Evolutionary conservation across 2,113 vertebrate species (phyloP), one percentile per base, ranked within the genome.

Genomic region (Mormoops blainvillei): DNA sequence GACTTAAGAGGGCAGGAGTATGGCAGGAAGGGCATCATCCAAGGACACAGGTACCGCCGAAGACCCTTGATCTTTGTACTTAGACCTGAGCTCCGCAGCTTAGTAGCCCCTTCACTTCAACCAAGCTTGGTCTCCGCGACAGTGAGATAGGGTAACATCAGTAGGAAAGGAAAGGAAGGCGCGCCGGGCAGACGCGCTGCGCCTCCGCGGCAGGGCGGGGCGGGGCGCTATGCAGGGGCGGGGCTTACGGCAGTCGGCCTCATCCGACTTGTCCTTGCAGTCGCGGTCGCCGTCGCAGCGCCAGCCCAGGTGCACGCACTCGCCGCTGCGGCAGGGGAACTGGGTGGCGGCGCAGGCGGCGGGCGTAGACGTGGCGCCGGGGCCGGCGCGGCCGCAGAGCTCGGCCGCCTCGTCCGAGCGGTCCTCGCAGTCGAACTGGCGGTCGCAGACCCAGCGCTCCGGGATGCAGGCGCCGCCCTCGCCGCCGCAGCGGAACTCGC

Each of bases 181-280:
- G 16, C 15, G 73, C 73, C 16, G 2, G 73, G 73, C 43, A 3
- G 19, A 43, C 24, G 5, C 24, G 31, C 3, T 2, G 33, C 16
- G 56, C 87, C 5, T 18, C n/a, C 12, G 45, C 74, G n/a, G n/a
- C n/a, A n/a, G n/a, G 1, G 86, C 14, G 11, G 86, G 83, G 43
- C 83, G 3, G 86, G 81, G 76, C 31, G 13, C 3, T 4, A 5
- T 0, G 58, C 67, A 56, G 67, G 58, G 33, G 86, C 52, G 97
- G 93, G 86, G 99, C 99, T 99, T 98, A 99, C 99, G 98, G 98
- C 99, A 99, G 96, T 99, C 99, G 94, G 98, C 98, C 98, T 99
- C 99, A 10, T 99, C 99, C 0, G 99, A 99, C 97, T 99, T 99
- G 98, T 99, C 99, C 98, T 99, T 99, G 98, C 99, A 99, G 98